Evolutionary conservation across 2,113 vertebrate species (phyloP).

Genomic region (Myiozetetes cayanensis): DNA sequence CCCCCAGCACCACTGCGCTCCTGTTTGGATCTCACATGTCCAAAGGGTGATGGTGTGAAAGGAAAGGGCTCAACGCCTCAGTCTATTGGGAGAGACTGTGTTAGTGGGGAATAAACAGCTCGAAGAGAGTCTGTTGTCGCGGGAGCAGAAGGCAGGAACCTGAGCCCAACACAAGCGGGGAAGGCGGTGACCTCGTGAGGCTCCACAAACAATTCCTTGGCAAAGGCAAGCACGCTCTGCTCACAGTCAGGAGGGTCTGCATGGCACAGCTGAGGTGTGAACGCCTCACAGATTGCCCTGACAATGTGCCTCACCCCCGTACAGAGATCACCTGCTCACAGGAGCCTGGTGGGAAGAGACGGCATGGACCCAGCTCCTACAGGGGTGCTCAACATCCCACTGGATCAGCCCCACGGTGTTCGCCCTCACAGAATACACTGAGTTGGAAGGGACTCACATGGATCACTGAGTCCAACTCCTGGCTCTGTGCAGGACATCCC

Average conservation of each 20-base stretch:
- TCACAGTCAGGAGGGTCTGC: background rate
- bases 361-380: background rate
- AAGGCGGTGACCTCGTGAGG: background rate
- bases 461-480: background rate
- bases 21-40: background rate
- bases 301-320: background rate
- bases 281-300: background rate
- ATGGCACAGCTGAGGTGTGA: background rate
- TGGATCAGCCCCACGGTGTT: background rate
- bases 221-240: background rate
- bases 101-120: background rate
- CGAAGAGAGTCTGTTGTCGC: background rate
- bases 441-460: background rate
- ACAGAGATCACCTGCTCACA: background rate
- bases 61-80: background rate
- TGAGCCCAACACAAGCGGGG: background rate
- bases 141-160: background rate
- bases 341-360: background rate
- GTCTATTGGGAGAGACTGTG: background rate
- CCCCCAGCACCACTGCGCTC: background rate
- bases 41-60: background rate
- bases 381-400: background rate
- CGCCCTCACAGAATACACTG: background rate
- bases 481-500: background rate
- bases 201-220: background rate